Evolutionary conservation across 2,797 vertebrate genomes (phyloP).

Genomic region (Rhabdomys pumilio): DNA sequence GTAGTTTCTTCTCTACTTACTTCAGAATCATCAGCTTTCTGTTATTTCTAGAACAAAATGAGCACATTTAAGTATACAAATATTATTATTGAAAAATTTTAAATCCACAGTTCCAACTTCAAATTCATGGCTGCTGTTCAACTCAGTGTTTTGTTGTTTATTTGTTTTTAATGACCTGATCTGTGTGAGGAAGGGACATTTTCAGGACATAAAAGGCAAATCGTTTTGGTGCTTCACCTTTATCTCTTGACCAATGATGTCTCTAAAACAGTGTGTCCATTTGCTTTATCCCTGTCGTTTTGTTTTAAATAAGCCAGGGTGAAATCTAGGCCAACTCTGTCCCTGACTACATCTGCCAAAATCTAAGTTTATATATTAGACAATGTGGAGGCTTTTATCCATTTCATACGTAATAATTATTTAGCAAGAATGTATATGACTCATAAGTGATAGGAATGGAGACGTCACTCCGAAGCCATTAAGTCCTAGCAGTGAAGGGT

Average conservation of each 20-base stretch:
- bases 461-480: slow-evolving; percentile 41
- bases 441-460: background rate
- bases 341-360: background rate
- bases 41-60: slow-evolving; percentile 21
- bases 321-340: slow-evolving; percentile 37
- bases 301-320: slow-evolving; percentile 64
- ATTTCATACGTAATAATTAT: slow-evolving; percentile 22
- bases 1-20: background rate
- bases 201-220: slow-evolving; percentile 53
- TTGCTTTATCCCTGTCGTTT: slow-evolving; percentile 43
- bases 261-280: slow-evolving; percentile 30
- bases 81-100: slow-evolving; percentile 29
- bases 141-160: background rate
- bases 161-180: background rate
- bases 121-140: slow-evolving; percentile 40
- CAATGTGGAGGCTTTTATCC: background rate
- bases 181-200: background rate
- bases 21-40: slow-evolving; percentile 47
- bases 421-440: background rate
- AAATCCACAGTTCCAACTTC: slow-evolving; percentile 23
- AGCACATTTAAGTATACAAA: slow-evolving; percentile 41
- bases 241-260: slow-evolving; percentile 32
- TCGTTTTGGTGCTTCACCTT: background rate
- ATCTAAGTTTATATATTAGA: slow-evolving; percentile 39
- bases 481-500: background rate